Conservation (phyloP, 2,113 vertebrate species). For the Apteryx mantelli region DNA sequence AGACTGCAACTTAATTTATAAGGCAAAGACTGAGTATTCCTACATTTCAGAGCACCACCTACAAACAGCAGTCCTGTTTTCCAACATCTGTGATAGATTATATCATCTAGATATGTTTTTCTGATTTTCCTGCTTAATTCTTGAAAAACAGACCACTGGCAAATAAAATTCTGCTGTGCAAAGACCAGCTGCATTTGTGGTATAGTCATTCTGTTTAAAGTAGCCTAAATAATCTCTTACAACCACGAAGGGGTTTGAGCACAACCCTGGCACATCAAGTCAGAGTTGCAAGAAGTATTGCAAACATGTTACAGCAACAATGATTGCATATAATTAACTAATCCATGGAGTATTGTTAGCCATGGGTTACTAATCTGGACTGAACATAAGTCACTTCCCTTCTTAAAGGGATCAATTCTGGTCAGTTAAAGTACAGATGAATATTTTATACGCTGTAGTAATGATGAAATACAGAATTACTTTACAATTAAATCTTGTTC, state of each 20-base stretch:
- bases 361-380: constrained; percentile 42
- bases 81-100: constrained; percentile 34
- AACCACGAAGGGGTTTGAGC: constrained; percentile 19
- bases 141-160: not conserved
- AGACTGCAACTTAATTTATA: not conserved
- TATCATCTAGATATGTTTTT: constrained; percentile 27
- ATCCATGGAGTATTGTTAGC: constrained; percentile 40
- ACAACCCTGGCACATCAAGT: not conserved
- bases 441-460: not conserved
- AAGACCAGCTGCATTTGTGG: not conserved
- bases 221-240: not conserved
- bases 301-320: constrained; percentile 11
- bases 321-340: constrained; percentile 43
- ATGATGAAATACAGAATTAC: constrained; percentile 30
- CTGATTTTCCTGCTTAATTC: not conserved
- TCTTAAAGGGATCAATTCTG: constrained; percentile 50
- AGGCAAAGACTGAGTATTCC: not conserved
- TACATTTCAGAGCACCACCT: not conserved
- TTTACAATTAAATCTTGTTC: not conserved
- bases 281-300: constrained; percentile 44
- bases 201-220: constrained; percentile 4
- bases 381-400: not conserved
- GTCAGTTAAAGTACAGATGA: constrained; percentile 4
- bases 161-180: not conserved
- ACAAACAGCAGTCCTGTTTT: not conserved